Conservation (phyloP, 35 echinoderm and acorn worm genomes). For the Nesometra sesokonis region DNA sequence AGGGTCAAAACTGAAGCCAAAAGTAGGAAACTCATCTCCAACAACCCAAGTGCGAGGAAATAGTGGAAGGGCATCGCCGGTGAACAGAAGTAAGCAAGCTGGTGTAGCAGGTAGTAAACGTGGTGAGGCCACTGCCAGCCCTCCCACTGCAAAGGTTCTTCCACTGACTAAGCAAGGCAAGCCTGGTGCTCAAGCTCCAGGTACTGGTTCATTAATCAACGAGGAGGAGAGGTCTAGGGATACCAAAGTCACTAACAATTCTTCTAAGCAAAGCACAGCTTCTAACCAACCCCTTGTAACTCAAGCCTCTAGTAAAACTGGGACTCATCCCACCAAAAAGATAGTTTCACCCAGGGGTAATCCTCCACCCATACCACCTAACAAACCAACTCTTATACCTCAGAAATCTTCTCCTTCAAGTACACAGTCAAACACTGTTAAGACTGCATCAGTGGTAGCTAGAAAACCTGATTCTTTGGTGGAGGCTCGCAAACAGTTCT, state of each 20-base stretch:
- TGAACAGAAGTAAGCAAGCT: not conserved
- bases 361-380: conserved; percentile 86
- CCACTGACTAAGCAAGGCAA: not conserved
- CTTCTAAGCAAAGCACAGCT: not conserved
- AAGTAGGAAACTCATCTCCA: not conserved
- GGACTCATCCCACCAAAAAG: conserved; percentile 38
- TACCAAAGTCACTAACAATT: not conserved
- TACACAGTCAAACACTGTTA: conserved; percentile 14
- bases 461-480: conserved; percentile 80
- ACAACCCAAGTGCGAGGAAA: not conserved
- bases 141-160: not conserved
- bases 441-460: conserved; percentile 26
- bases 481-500: conserved; percentile 97
- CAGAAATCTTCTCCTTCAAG: conserved; percentile 75
- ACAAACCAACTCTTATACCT: conserved; percentile 94
- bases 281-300: not conserved
- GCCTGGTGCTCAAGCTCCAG: not conserved
- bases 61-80: not conserved
- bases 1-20: not conserved
- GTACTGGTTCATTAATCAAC: not conserved
- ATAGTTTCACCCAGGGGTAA: conserved; percentile 68
- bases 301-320: not conserved
- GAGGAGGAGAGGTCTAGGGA: not conserved
- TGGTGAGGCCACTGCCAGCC: not conserved
- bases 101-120: not conserved